Base-by-base conservation (phyloP, 2,797 vertebrate genomes). In the Dendrocincla fuliginosa region DNA sequence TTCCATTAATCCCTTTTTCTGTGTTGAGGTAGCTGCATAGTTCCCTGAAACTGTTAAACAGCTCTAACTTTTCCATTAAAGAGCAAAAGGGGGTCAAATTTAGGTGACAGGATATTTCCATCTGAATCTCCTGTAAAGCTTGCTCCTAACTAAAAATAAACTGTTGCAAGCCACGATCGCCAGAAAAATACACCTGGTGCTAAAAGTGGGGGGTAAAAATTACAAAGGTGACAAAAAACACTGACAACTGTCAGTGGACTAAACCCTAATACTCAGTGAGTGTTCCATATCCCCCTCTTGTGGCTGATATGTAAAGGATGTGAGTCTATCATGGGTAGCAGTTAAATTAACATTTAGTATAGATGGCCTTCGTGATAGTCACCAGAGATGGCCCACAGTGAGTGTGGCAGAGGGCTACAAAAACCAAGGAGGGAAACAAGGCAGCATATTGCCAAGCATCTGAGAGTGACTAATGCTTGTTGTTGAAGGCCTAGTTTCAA, bases 251-350 rank as follows among this genome's bases (percentile, higher is more conserved):
- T 15, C 79, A 91, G 46, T 52, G 35, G 53, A 88, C 39, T 50
- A 75, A 93, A 89, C 16, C 53, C 46, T 78, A 75, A 56, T 19
- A n/a, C 41, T 56, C 76, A n/a, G 89, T 63, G 57, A 83, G 55
- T 84, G 84, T 96, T 96, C 87, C 87, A 93, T 63, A 95, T 39
- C 96, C 52, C 96, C 96, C 96, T 95, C 96, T 96, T 91, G 95
- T 96, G 96, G 96, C 76, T 96, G 69, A 32, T 63, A 17, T 2
- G 46, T 46, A 89, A 83, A 93, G 87, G 75, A 91, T 81, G 57
- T n/a, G 57, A 69, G 28, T 69, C 25, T 49, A 41, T 81, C 35
- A 39, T 15, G 25, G 16, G 60, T 86, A 81, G 4, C 24, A 37
- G 37, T 30, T 33, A 44, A 69, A 69, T 30, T 10, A 67, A 22